Conservation (phyloP, 1,140 invertebrate species). For the Eupristina koningsbergeri region DNA sequence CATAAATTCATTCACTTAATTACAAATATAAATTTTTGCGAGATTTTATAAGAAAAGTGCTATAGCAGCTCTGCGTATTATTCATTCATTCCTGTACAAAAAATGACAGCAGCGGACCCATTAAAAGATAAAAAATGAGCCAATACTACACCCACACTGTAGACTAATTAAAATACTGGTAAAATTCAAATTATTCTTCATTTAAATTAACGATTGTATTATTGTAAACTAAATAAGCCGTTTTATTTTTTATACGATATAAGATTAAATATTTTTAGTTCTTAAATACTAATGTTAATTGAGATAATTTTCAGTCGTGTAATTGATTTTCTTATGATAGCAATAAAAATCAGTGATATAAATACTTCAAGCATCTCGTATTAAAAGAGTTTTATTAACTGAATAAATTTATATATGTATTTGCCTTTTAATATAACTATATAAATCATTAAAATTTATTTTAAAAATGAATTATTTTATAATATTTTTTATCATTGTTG, state of each 20-base stretch:
- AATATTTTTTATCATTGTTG: too few species aligned
- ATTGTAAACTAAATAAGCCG: background rate
- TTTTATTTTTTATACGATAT: background rate
- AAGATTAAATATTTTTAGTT: background rate
- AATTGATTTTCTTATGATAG: background rate
- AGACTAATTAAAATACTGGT: background rate
- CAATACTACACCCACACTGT: background rate
- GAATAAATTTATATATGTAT: background rate
- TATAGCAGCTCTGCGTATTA: too few species aligned
- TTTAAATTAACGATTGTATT: background rate
- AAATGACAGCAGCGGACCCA: background rate
- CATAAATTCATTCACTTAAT: constrained; percentile 9
- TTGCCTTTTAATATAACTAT: background rate
- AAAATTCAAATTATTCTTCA: background rate
- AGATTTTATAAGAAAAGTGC: background rate
- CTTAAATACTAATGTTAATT: background rate
- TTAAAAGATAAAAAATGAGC: constrained; percentile 2
- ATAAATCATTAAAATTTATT: constrained; percentile 2
- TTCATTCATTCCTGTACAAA: constrained; percentile 1
- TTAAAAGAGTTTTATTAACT: background rate
- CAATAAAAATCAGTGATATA: background rate
- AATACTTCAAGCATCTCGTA: background rate
- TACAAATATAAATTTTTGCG: background rate
- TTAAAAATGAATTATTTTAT: background rate
- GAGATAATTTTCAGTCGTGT: background rate